Conservation (phyloP, 2,888 invertebrate species). For the Asteroscopus sphinx region DNA sequence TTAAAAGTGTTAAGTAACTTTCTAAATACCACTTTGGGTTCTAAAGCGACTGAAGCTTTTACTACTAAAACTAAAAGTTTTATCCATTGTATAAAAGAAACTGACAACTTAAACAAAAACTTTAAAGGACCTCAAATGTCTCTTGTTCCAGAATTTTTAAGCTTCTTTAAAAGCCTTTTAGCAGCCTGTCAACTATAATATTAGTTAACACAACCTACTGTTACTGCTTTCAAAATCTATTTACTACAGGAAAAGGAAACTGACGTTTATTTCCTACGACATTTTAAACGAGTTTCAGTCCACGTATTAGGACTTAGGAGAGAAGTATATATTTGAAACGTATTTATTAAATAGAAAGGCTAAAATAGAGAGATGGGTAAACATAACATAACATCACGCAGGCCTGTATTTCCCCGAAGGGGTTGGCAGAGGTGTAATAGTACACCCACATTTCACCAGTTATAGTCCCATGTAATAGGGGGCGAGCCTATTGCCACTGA, state of each 20-base stretch:
- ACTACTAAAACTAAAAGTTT: conserved; percentile 3
- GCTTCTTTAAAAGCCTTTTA: conserved; percentile 16
- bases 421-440: too few relatives aligned
- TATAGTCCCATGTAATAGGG: too few relatives aligned
- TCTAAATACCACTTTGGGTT: neutral
- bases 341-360: neutral
- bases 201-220: neutral
- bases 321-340: too few relatives aligned
- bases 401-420: too few relatives aligned
- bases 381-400: too few relatives aligned
- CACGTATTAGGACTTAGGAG: neutral
- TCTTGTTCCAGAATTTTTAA: conserved; percentile 2
- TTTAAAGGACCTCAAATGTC: conserved; percentile 7
- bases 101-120: conserved; percentile 4
- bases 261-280: conserved; percentile 42
- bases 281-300: conserved; percentile 38
- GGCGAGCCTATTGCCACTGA: too few relatives aligned
- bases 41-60: conserved; percentile 7
- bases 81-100: conserved; percentile 10
- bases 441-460: too few relatives aligned
- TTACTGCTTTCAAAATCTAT: conserved; percentile 10
- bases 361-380: neutral
- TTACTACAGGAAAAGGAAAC: conserved; percentile 24
- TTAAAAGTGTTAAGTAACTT: too few relatives aligned
- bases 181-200: conserved; percentile 28